Evolutionary conservation across 1,140 invertebrate species (phyloP).

Genomic region (Drosophila sucinea): DNA sequence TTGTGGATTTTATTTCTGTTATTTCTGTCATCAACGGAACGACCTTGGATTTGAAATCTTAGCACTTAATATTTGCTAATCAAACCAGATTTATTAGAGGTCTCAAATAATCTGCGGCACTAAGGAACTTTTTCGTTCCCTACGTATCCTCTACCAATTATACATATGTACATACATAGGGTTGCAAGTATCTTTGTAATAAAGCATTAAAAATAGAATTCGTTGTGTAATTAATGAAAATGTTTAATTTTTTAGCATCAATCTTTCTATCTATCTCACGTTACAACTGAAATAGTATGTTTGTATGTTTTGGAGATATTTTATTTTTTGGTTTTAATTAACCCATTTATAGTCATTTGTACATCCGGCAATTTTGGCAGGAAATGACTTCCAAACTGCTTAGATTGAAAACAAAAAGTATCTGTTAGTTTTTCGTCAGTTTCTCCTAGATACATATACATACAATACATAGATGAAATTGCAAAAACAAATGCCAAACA

Average conservation of each 20-base stretch:
- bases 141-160: too few species aligned
- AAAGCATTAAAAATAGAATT: too few species aligned
- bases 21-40: too few species aligned
- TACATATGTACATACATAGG: too few species aligned
- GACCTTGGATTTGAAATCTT: too few species aligned
- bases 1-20: too few species aligned
- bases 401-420: slow-evolving; percentile 48
- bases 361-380: slow-evolving; percentile 70
- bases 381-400: slow-evolving; percentile 56
- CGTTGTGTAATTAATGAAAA: not conserved
- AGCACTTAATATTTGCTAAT: too few species aligned
- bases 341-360: slow-evolving; percentile 72
- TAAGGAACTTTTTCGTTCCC: too few species aligned
- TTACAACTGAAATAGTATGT: not conserved
- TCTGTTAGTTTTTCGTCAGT: slow-evolving; percentile 10
- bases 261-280: not conserved
- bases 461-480: not conserved
- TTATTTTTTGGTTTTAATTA: slow-evolving; percentile 61
- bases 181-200: too few species aligned
- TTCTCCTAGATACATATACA: not conserved
- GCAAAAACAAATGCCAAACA: slow-evolving; percentile 53
- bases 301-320: slow-evolving; percentile 14
- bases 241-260: not conserved
- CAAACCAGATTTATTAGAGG: too few species aligned
- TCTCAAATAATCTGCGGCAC: too few species aligned